These are phyloP conservation scores for Lophura swinhoii DNA, from an alignment of 2,797 vertebrate species.

Conservation along the genomic window DNA sequence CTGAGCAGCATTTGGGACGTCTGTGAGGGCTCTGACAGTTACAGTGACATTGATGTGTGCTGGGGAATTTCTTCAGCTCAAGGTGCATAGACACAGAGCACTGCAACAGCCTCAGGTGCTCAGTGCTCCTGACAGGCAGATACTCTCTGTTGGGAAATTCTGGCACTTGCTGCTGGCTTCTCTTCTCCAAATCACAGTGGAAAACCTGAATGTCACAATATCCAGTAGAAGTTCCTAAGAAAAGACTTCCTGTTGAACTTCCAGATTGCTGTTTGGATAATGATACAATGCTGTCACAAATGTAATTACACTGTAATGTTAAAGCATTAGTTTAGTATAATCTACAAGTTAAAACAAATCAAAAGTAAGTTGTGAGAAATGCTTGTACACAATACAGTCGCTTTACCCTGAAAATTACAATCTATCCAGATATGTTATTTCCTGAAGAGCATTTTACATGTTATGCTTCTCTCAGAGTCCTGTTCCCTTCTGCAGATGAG, in stretches of 20 bases:
- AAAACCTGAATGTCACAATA: neutral
- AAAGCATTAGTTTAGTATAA: neutral
- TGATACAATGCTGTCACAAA: neutral
- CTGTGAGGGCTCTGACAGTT: neutral
- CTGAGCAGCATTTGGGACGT: rapidly evolving
- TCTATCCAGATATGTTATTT: neutral
- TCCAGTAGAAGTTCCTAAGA: neutral
- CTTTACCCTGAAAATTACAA: neutral
- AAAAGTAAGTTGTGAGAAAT: neutral
- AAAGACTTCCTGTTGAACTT: neutral
- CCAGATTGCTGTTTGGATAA: neutral
- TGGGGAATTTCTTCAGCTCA: neutral
- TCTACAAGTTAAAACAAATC: neutral
- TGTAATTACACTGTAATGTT: neutral
- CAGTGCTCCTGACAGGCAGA: neutral
- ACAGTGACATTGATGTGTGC: rapidly evolving
- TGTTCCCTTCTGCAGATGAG: slow-evolving; percentile 77
- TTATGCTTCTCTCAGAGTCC: neutral
- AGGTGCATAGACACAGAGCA: neutral
- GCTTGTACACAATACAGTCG: neutral
- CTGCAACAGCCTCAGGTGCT: rapidly evolving
- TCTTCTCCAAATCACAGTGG: rapidly evolving
- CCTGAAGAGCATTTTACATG: neutral
- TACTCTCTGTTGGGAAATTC: neutral
- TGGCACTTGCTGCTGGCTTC: neutral